Conservation (phyloP, 2,888 invertebrate genomes). For the Thumatha senex region DNA sequence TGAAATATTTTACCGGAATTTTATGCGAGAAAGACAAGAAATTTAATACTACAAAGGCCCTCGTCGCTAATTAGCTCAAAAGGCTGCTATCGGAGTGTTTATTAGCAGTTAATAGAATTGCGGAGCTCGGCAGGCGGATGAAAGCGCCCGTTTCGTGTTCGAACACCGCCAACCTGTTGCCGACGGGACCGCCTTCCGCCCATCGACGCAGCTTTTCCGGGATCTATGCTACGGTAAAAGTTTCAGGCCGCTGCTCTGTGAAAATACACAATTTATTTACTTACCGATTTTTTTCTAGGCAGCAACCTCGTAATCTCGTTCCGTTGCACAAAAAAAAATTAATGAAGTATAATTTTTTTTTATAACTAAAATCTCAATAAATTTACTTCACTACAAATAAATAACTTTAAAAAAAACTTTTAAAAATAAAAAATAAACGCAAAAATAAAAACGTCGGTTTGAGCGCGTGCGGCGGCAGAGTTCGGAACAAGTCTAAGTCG, state of each 20-base stretch:
- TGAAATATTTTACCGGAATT: constrained; percentile 51
- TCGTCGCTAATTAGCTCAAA: constrained; percentile 62
- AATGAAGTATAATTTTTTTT: constrained; percentile 30
- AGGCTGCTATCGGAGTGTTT: constrained; percentile 63
- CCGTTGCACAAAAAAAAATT: constrained; percentile 60
- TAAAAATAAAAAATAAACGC: constrained; percentile 59
- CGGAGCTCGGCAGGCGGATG: constrained; percentile 57
- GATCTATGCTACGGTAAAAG: constrained; percentile 14
- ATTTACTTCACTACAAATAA: constrained; percentile 61
- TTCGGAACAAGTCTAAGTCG: constrained; percentile 47
- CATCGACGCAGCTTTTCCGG: constrained; percentile 54
- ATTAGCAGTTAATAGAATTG: constrained; percentile 73
- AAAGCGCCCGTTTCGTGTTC: constrained; percentile 43
- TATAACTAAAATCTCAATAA: constrained; percentile 50
- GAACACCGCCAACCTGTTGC: constrained; percentile 75
- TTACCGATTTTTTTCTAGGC: constrained; percentile 18
- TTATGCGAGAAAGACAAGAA: constrained; percentile 49
- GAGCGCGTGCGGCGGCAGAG: constrained; percentile 73
- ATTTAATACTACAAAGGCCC: constrained; percentile 63
- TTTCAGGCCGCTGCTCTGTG: constrained; percentile 24
- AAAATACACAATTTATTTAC: constrained; percentile 17
- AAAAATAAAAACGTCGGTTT: constrained; percentile 49
- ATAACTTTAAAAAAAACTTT: constrained; percentile 48
- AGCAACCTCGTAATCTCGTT: constrained; percentile 15
- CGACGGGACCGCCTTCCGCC: constrained; percentile 81